Percentiles rank a stretch among this genome's conserved stretches.
Evolutionary conservation across 1,140 invertebrate species (phyloP).

Genomic region (Brachionus rubens): DNA sequence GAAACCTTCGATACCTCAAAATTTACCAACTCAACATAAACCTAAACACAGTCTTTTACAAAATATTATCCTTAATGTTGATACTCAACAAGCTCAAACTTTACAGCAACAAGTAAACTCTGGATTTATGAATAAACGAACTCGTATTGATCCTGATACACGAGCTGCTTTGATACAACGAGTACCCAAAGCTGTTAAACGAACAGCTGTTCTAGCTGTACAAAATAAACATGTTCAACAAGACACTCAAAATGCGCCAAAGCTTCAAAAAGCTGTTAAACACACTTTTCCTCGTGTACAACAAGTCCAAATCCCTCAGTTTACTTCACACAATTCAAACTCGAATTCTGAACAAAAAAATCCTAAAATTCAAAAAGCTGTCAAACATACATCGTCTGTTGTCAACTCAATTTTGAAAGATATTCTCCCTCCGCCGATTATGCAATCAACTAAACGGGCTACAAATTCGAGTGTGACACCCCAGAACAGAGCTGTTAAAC

Average conservation of each 20-base stretch:
- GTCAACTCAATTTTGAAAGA: constrained; percentile 19
- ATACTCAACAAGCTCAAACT: background rate
- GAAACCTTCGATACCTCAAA: background rate
- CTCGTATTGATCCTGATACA: constrained; percentile 32
- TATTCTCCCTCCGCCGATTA: constrained; percentile 33
- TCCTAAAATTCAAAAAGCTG: constrained; percentile 36
- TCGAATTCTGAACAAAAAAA: background rate
- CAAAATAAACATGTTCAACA: background rate
- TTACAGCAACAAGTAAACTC: background rate
- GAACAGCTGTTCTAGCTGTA: constrained; percentile 20
- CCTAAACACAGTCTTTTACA: background rate
- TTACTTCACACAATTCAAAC: background rate
- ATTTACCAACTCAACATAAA: background rate
- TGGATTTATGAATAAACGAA: background rate
- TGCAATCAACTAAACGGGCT: constrained; percentile 34
- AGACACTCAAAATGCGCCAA: background rate
- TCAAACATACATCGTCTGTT: constrained; percentile 24
- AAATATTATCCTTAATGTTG: constrained; percentile 18
- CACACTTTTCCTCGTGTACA: background rate
- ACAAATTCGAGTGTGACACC: background rate
- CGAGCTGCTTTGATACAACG: constrained; percentile 29
- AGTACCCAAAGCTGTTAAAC: constrained; percentile 40
- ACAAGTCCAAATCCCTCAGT: background rate
- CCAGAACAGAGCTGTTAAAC: constrained; percentile 34
- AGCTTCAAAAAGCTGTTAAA: constrained; percentile 17